Percentiles rank a stretch among this genome's conserved stretches.
Evolutionary conservation across 30 jellyfish, hydroid and myxozoan genomes (phyloP).

Genomic region (Aurelia aurita): DNA sequence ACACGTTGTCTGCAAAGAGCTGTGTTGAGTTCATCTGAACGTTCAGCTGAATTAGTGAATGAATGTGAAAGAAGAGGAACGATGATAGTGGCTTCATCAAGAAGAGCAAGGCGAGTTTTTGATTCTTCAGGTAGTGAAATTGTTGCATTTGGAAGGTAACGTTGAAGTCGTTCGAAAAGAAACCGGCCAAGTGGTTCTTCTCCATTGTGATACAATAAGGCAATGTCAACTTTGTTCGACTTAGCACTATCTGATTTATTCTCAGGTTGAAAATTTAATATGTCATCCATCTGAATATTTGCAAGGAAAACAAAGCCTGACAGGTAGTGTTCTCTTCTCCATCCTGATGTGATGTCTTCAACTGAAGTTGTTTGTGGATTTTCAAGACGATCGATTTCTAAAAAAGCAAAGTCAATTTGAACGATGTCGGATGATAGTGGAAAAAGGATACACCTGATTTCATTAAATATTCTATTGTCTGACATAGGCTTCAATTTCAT

Average conservation of each 20-base stretch:
- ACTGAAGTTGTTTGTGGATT: not conserved
- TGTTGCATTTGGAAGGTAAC: conserved; percentile 43
- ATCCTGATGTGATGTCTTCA: conserved; percentile 50
- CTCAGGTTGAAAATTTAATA: not conserved
- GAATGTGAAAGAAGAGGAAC: conserved; percentile 78
- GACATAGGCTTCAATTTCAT: too few relatives aligned
- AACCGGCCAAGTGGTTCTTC: conserved; percentile 30
- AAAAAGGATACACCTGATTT: too few relatives aligned
- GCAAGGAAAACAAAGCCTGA: conserved; percentile 46
- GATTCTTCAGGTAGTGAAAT: conserved; percentile 63
- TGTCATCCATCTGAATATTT: conserved; percentile 32
- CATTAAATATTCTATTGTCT: too few relatives aligned
- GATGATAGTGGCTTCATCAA: conserved; percentile 72
- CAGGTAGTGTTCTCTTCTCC: conserved; percentile 61
- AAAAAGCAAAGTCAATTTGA: too few relatives aligned
- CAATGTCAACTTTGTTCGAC: conserved; percentile 50
- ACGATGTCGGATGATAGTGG: too few relatives aligned
- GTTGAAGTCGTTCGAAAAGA: conserved; percentile 38
- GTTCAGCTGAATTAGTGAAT: conserved; percentile 52
- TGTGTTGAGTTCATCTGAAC: conserved; percentile 73
- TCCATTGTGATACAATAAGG: conserved; percentile 56
- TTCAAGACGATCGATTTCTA: conserved; percentile 18
- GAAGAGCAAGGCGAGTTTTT: conserved; percentile 61
- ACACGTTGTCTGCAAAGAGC: conserved; percentile 91
- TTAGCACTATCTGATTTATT: not conserved